Percentiles rank a stretch among this genome's conserved stretches.
Conservation (phyloP, 2,797 vertebrate genomes). For the Mico argentatus region DNA sequence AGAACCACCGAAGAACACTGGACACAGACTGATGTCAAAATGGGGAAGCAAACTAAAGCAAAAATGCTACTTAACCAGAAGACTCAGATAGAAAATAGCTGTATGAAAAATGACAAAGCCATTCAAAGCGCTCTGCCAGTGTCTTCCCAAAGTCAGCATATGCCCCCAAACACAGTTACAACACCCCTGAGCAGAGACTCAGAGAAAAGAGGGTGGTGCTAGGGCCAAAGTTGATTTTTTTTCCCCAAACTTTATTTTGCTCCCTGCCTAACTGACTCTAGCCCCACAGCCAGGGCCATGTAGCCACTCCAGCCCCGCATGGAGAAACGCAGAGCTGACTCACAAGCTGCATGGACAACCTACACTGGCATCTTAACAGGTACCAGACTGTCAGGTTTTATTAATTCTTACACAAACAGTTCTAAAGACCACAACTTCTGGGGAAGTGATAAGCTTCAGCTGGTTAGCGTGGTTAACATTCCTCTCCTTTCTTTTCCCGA, state of each 20-base stretch:
- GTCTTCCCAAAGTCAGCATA: background rate
- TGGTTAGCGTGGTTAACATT: constrained; percentile 25
- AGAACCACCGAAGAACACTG: background rate
- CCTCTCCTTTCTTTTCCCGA: constrained; percentile 48
- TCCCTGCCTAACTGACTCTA: background rate
- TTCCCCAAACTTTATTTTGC: background rate
- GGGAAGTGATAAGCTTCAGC: constrained; percentile 57
- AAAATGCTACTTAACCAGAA: background rate
- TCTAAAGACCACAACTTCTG: constrained; percentile 53
- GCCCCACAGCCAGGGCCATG: background rate
- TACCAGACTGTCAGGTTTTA: constrained; percentile 47
- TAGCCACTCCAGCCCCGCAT: background rate
- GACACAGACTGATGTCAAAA: constrained; percentile 6
- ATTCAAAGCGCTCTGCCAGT: background rate
- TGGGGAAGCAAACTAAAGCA: constrained; percentile 31
- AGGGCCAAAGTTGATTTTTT: background rate
- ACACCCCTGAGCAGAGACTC: background rate
- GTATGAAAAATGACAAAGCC: background rate
- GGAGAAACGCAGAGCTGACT: background rate
- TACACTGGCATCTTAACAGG: constrained; percentile 16
- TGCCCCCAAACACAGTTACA: background rate
- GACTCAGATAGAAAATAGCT: background rate
- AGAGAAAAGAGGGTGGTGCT: background rate
- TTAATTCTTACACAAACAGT: constrained; percentile 65
- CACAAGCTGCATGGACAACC: background rate